A percentile compares a stretch with the other conserved stretches of the same genome.
These are phyloP conservation scores for Galemys pyrenaicus DNA, from an alignment of 2,113 vertebrate genomes.

Conservation along the genomic window DNA sequence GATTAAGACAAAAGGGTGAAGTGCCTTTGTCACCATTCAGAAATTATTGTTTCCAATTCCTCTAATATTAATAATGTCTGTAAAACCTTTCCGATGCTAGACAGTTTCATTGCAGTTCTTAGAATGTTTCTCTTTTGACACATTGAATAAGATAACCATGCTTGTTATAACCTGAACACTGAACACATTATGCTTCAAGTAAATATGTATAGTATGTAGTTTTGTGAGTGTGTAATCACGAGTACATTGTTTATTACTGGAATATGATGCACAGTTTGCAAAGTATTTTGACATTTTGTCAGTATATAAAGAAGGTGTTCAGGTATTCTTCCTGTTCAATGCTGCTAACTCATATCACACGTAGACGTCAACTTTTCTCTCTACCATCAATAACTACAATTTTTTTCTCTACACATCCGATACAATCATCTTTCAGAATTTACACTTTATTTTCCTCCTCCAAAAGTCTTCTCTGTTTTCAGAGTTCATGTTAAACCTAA, in stretches of 20 bases:
- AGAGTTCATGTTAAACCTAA: background rate
- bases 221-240: background rate
- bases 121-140: background rate
- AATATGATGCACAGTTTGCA: background rate
- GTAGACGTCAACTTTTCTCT: background rate
- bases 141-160: background rate
- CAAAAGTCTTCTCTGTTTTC: background rate
- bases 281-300: background rate
- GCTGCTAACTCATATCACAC: background rate
- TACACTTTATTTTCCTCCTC: background rate
- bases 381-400: background rate
- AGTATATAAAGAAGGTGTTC: background rate
- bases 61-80: background rate
- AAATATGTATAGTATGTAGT: background rate
- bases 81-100: background rate
- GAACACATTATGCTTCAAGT: background rate
- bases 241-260: background rate
- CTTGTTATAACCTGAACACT: background rate
- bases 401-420: background rate
- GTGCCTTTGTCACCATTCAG: background rate
- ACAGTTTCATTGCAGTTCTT: conserved; percentile 3
- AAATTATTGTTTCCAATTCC: background rate
- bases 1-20: background rate
- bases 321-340: background rate
- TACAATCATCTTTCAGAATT: background rate